Evolutionary conservation across 2,888 invertebrate genomes (phyloP).

Genomic region (Clostera curtula): DNA sequence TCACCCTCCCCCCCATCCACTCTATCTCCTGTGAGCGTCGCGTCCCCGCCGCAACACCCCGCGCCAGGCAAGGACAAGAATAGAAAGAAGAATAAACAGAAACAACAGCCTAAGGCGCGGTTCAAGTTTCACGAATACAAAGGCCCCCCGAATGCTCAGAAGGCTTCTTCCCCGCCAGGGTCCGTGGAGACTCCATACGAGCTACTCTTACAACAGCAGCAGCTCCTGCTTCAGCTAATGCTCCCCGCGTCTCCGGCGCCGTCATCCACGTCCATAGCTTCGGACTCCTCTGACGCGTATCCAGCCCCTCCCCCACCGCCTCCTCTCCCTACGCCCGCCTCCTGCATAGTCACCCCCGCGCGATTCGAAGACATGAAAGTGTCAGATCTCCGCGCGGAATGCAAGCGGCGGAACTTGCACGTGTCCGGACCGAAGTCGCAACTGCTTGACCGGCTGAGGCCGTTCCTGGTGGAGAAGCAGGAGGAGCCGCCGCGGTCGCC

Average conservation of each 20-base stretch:
- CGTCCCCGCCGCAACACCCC: conserved; percentile 59
- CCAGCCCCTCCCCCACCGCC: conserved; percentile 69
- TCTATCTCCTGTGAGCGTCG: conserved; percentile 54
- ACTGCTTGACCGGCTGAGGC: conserved; percentile 91
- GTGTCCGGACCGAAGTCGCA: conserved; percentile 98
- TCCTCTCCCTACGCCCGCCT: conserved; percentile 63
- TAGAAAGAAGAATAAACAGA: conserved; percentile 83
- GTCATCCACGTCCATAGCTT: conserved; percentile 49
- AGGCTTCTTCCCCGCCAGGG: conserved; percentile 76
- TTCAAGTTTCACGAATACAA: conserved; percentile 95
- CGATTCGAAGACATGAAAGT: conserved; percentile 96
- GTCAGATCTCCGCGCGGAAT: conserved; percentile 93
- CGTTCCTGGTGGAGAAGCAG: conserved; percentile 73
- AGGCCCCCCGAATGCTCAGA: conserved; percentile 93
- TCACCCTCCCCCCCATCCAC: conserved; percentile 82
- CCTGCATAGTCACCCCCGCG: conserved; percentile 57
- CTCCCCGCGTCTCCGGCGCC: conserved; percentile 79
- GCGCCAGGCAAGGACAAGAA: conserved; percentile 87
- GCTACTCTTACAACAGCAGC: conserved; percentile 94
- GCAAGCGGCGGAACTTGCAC: conserved; percentile 93
- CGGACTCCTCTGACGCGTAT: conserved; percentile 50
- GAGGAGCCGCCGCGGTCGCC: conserved; percentile 66
- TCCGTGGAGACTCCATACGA: conserved; percentile 89
- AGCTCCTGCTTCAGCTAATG: conserved; percentile 90
- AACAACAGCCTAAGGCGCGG: conserved; percentile 77